phyloP scores from a whole-genome alignment of 2,797 vertebrate genomes.

The Hozukius guyotensis region DNA sequence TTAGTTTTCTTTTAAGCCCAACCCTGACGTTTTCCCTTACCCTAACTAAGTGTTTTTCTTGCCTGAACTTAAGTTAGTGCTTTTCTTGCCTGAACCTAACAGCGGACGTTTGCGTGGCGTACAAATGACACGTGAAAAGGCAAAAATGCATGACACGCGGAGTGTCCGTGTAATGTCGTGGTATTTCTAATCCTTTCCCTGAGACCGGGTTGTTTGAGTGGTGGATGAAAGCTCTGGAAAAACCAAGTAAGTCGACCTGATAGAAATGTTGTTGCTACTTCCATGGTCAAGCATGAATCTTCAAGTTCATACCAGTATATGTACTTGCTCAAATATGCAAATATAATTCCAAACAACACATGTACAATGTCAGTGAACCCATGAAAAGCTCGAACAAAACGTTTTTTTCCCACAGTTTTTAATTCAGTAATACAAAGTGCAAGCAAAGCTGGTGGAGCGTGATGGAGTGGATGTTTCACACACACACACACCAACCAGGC shows the following conservation, averaged over 20 bases:
- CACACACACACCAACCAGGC: background rate
- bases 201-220: too few relatives aligned
- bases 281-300: background rate
- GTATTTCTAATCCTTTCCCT: too few relatives aligned
- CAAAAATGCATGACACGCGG: too few relatives aligned
- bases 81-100: too few relatives aligned
- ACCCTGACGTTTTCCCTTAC: too few relatives aligned
- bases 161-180: too few relatives aligned
- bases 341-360: background rate
- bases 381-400: background rate
- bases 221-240: too few relatives aligned
- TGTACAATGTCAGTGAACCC: background rate
- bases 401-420: background rate
- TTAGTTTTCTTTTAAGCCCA: too few relatives aligned
- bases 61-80: too few relatives aligned
- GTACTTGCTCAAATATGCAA: background rate
- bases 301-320: background rate
- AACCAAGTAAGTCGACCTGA: background rate
- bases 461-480: conserved; percentile 23
- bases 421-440: background rate
- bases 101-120: too few relatives aligned
- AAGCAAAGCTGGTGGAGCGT: conserved; percentile 3
- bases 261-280: background rate
- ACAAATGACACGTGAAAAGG: too few relatives aligned
- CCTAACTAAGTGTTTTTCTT: too few relatives aligned